Evolutionary conservation across 2,888 invertebrate genomes (phyloP).

Genomic region (Tetramorium bicarinatum): DNA sequence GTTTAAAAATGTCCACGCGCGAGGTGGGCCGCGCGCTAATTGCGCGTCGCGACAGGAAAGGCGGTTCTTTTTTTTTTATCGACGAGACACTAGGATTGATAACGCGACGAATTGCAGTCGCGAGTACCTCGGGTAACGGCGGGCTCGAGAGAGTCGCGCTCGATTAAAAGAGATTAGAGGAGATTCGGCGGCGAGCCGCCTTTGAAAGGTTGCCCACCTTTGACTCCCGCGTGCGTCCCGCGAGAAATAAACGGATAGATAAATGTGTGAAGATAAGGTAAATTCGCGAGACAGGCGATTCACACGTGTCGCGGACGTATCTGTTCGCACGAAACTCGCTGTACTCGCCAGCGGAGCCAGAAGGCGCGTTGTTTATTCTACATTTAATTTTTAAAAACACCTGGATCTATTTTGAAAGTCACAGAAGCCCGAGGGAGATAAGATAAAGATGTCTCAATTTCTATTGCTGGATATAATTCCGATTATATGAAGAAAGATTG

Average conservation of each 20-base stretch:
- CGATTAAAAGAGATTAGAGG: not conserved
- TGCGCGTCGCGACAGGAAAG: not conserved
- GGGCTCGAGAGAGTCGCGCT: not conserved
- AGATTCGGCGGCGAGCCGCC: not conserved
- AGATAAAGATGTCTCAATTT: not conserved
- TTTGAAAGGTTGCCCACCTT: slow-evolving; percentile 30
- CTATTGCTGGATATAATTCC: not conserved
- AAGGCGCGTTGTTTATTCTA: not conserved
- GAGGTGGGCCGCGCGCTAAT: not conserved
- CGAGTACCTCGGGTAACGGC: not conserved
- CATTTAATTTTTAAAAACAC: not conserved
- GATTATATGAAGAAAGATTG: not conserved
- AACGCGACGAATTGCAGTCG: slow-evolving; percentile 1
- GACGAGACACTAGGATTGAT: not conserved
- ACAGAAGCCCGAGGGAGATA: not conserved
- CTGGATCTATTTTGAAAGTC: not conserved
- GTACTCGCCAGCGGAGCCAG: not conserved
- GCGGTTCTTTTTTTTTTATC: slow-evolving; percentile 3
- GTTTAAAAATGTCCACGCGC: not conserved
- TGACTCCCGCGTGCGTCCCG: not conserved
- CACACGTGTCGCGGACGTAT: not conserved
- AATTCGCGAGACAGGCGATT: not conserved
- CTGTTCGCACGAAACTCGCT: not conserved
- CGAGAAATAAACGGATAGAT: not conserved
- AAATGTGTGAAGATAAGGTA: not conserved